phyloP scores from a whole-genome alignment of 23 tunicate genomes.

The Trididemnum nubilum region DNA sequence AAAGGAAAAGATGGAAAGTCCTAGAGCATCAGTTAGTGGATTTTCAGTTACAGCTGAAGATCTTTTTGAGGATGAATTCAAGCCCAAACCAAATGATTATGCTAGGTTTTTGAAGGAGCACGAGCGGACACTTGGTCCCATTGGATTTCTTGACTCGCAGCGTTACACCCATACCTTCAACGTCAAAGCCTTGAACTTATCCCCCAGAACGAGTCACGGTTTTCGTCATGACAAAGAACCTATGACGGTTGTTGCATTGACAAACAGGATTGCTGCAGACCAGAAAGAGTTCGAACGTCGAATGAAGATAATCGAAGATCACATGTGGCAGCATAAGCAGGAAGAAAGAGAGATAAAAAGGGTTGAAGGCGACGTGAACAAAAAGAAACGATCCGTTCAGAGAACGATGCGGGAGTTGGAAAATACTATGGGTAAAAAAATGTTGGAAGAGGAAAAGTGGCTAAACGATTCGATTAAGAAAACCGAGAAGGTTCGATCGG shows the following conservation, averaged over 20 bases:
- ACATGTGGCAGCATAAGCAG: conserved; percentile 98
- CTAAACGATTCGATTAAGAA: conserved; percentile 60
- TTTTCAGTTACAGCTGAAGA: conserved; percentile 40
- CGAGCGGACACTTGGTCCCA: conserved; percentile 79
- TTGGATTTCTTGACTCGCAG: conserved; percentile 76
- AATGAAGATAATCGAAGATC: conserved; percentile 95
- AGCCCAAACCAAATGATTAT: conserved; percentile 61
- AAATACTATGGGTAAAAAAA: conserved; percentile 63
- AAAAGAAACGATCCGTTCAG: conserved; percentile 65
- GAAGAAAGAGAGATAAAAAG: conserved; percentile 86
- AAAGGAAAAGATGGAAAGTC: conserved; percentile 42
- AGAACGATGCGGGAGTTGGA: conserved; percentile 78
- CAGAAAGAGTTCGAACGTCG: conserved; percentile 77
- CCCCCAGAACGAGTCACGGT: conserved; percentile 36
- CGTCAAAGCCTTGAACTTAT: conserved; percentile 33
- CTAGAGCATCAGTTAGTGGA: conserved; percentile 51
- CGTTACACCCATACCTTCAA: conserved; percentile 79
- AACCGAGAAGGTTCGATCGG: conserved; percentile 59
- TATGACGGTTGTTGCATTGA: conserved; percentile 59
- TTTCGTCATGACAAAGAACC: conserved; percentile 56
- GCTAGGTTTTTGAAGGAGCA: conserved; percentile 84
- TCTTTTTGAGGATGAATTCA: conserved; percentile 31
- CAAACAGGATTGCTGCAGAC: conserved; percentile 71
- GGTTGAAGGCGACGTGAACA: conserved; percentile 83
- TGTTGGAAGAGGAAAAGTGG: conserved; percentile 85